These are phyloP conservation scores for Neoseiulus cucumeris DNA, from an alignment of 1,140 invertebrate genomes.

Conservation along the genomic window DNA sequence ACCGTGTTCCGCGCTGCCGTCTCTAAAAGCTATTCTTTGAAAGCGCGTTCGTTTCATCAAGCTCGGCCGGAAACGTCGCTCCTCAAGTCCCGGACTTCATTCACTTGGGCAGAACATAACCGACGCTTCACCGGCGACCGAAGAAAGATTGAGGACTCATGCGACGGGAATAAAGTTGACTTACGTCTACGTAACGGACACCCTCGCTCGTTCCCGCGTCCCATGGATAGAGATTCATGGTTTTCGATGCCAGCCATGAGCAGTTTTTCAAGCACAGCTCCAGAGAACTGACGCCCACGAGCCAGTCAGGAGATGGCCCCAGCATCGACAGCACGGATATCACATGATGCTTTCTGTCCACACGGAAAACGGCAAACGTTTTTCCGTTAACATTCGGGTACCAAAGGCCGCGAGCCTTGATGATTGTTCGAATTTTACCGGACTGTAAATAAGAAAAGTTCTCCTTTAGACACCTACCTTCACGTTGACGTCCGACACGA, in stretches of 20 bases:
- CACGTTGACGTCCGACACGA: not conserved
- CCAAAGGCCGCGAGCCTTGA: constrained; percentile 84
- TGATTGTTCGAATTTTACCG: constrained; percentile 62
- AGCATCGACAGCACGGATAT: constrained; percentile 86
- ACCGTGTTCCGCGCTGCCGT: too few relatives aligned
- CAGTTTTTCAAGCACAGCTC: constrained; percentile 74
- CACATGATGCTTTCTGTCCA: constrained; percentile 66
- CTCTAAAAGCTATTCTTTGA: too few relatives aligned
- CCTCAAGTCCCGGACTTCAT: too few relatives aligned
- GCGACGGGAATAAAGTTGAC: not conserved
- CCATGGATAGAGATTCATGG: constrained; percentile 71
- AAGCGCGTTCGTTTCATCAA: too few relatives aligned
- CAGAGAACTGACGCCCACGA: constrained; percentile 64
- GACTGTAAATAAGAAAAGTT: constrained; percentile 38
- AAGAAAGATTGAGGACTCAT: too few relatives aligned
- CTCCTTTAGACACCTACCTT: not conserved
- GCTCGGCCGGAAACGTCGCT: too few relatives aligned
- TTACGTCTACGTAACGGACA: constrained; percentile 63
- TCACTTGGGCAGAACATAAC: too few relatives aligned
- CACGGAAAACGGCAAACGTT: constrained; percentile 60
- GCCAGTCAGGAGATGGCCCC: constrained; percentile 86
- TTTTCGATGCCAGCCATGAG: constrained; percentile 54
- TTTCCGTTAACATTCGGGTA: constrained; percentile 76
- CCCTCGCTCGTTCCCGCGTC: constrained; percentile 87
- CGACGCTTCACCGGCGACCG: not conserved